Percentiles rank a stretch among this genome's conserved stretches.
phyloP scores from a whole-genome alignment of 2,797 vertebrate genomes.

The Alcedo atthis region DNA sequence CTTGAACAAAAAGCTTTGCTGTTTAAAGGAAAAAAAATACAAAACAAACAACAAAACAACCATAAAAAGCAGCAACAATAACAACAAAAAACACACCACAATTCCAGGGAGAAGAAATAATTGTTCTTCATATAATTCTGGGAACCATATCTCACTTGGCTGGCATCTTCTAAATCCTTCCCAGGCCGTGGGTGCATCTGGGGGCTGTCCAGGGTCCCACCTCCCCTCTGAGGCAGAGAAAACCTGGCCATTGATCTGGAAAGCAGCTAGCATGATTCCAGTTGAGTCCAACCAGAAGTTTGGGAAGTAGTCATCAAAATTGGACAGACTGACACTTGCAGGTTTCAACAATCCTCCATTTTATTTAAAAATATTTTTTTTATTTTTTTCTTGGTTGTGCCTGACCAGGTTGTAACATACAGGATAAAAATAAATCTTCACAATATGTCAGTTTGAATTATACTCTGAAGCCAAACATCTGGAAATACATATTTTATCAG shows the following conservation, averaged over 20 bases:
- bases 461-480: slow-evolving; percentile 62
- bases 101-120: not conserved
- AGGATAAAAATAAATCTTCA: slow-evolving; percentile 39
- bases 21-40: not conserved
- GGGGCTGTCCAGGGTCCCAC: not conserved
- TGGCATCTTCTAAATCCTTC: not conserved
- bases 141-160: not conserved
- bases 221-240: not conserved
- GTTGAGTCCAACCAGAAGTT: not conserved
- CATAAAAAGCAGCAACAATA: too few species aligned
- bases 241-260: fast-evolving
- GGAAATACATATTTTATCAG: slow-evolving; percentile 66
- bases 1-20: not conserved
- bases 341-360: not conserved
- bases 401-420: not conserved
- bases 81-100: too few species aligned
- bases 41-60: too few species aligned
- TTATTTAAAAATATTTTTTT: not conserved
- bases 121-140: not conserved
- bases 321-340: not conserved
- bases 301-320: not conserved
- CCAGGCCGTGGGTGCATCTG: not conserved
- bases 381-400: not conserved
- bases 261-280: not conserved
- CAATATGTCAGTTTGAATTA: slow-evolving; percentile 29